Conservation (phyloP, 2,113 vertebrate species). For the Egretta garzetta region DNA sequence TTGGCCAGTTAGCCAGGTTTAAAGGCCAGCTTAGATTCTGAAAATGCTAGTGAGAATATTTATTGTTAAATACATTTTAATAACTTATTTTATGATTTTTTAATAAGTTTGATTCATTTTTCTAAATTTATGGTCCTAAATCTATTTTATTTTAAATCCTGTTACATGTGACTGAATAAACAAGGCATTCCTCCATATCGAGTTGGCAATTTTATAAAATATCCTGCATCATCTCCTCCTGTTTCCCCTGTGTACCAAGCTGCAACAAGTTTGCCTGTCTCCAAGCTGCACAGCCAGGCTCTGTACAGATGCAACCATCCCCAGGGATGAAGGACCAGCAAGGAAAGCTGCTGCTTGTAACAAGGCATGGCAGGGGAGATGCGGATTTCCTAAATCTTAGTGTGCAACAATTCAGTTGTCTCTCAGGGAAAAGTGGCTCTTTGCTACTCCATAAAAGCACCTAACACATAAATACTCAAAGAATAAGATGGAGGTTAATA, state of each 20-base stretch:
- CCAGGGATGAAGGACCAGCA: not conserved
- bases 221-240: not conserved
- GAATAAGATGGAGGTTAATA: not conserved
- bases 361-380: not conserved
- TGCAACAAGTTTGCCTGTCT: not conserved
- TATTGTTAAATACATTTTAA: not conserved
- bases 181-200: not conserved
- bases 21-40: not conserved
- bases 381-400: not conserved
- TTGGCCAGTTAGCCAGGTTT: not conserved
- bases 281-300: not conserved
- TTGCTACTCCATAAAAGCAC: not conserved
- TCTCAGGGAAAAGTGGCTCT: not conserved
- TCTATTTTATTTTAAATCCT: not conserved
- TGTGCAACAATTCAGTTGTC: not conserved
- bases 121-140: not conserved
- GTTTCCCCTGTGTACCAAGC: fast-evolving
- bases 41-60: not conserved
- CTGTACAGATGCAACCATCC: not conserved
- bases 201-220: not conserved
- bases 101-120: not conserved
- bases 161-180: not conserved
- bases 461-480: not conserved
- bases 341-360: not conserved
- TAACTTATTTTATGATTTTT: not conserved